These are phyloP conservation scores for Mormyrus iriodes DNA, from an alignment of 2,113 vertebrate genomes.

Conservation along the genomic window DNA sequence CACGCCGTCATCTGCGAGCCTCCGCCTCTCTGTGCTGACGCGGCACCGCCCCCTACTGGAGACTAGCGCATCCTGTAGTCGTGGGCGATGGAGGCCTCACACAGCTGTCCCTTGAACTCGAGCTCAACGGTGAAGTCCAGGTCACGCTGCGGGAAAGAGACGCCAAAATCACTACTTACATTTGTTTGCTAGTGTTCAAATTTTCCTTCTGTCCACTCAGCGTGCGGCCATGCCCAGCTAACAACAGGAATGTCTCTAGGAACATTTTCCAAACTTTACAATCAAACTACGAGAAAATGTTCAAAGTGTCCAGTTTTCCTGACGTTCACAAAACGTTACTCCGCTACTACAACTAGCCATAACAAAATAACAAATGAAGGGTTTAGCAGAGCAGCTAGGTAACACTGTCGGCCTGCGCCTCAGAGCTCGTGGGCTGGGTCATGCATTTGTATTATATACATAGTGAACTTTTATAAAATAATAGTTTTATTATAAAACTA, in stretches of 20 bases:
- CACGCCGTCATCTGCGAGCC: background rate
- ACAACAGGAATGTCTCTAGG: background rate
- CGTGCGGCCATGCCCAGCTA: background rate
- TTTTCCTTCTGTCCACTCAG: background rate
- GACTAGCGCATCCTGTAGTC: conserved; percentile 96
- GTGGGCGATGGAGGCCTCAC: conserved; percentile 86
- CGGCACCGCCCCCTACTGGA: conserved; percentile 27
- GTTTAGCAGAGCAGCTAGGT: too few species aligned
- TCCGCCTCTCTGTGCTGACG: conserved; percentile 33
- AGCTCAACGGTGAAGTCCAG: conserved; percentile 94
- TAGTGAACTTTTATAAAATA: too few species aligned
- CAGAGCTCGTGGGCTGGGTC: too few species aligned
- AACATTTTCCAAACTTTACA: background rate
- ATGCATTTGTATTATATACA: too few species aligned
- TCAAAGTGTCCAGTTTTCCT: background rate
- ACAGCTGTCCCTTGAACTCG: conserved; percentile 97
- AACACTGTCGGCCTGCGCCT: too few species aligned
- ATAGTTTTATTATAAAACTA: too few species aligned
- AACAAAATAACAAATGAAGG: too few species aligned
- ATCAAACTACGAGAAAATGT: background rate
- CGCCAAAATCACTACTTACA: background rate
- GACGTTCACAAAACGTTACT: background rate
- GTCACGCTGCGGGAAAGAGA: conserved; percentile 73
- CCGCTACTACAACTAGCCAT: background rate
- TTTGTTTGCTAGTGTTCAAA: background rate